Evolutionary conservation across 2,797 vertebrate genomes (phyloP).

Genomic region (Scolopax rusticola): DNA sequence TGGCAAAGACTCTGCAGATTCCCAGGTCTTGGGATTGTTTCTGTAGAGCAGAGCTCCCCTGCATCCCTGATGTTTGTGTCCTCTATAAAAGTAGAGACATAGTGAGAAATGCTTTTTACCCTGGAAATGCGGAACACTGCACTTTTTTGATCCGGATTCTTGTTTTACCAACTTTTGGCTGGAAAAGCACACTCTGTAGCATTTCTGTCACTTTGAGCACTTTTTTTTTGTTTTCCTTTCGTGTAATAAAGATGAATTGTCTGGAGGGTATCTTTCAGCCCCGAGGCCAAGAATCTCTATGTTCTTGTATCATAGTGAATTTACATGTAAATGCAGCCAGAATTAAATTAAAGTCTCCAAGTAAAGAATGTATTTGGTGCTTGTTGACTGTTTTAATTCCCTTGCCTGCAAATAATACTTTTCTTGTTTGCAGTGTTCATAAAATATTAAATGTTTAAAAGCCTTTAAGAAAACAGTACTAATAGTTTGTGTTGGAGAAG

Average conservation of each 20-base stretch:
- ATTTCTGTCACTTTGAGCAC: background rate
- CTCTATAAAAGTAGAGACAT: background rate
- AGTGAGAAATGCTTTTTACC: background rate
- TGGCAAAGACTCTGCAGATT: background rate
- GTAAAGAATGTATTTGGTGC: background rate
- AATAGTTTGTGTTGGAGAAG: background rate
- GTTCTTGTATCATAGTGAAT: background rate
- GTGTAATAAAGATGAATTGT: background rate
- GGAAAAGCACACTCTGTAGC: background rate
- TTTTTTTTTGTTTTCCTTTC: background rate
- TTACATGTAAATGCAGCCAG: background rate
- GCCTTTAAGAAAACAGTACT: background rate
- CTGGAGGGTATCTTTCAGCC: background rate
- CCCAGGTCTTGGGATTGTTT: background rate
- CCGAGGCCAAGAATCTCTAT: background rate
- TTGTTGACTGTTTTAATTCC: background rate
- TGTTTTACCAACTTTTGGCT: background rate
- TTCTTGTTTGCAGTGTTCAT: background rate
- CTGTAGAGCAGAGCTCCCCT: background rate
- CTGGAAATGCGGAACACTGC: background rate
- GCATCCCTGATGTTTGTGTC: background rate
- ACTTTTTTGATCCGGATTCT: background rate
- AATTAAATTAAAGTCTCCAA: background rate
- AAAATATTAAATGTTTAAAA: background rate
- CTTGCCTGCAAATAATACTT: background rate